Base-by-base conservation (phyloP, 2,113 vertebrate genomes). In the Alces alces region DNA sequence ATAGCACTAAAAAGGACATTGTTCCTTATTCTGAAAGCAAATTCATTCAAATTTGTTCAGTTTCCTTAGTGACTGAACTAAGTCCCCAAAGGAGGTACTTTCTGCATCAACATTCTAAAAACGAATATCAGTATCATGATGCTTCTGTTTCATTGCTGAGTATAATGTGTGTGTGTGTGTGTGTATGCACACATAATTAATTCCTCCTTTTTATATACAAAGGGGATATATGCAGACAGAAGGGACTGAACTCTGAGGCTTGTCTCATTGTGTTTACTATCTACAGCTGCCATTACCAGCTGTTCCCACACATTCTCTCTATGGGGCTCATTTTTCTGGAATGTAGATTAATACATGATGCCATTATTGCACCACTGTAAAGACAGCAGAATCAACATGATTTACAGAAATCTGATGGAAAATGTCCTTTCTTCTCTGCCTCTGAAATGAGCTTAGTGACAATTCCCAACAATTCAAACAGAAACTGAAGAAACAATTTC, bases 231-330 rank as follows among this genome's bases (percentile, higher is more conserved):
- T 33, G n/a, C 16, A 96, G 79, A 91, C 90, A 95, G 36, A 60
- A 82, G 43, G 57, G 16, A 58, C 6, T 86, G 57, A 95, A 91
- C 16, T 90, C 94, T 16, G 28, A 95, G 73, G 10, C n/a, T 60
- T 39, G 5, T 95, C 73, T 86, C 43, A 86, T 28, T 80, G 28
- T 83, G 11, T 25, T 87, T 36, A 89, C 25, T 36, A 94, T 28
- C 70, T 94, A 96, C 97, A 98, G 96, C 94, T 97, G 95, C 73
- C 73, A 95, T 45, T 43, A 87, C 33, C 98, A 97, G 94, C 95
- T 98, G 96, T 95, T 91, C 39, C 64, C 57, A 96, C 64, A 96
- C 83, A 97, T 95, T 89, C 86, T 96, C 73, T 97, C 36, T 64
- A 60, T 45, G 55, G 16, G 36, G 23, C 36, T 84, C 86, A 97